Base-by-base conservation (phyloP, 1,140 invertebrate genomes). In the Drosophila bocqueti region DNA sequence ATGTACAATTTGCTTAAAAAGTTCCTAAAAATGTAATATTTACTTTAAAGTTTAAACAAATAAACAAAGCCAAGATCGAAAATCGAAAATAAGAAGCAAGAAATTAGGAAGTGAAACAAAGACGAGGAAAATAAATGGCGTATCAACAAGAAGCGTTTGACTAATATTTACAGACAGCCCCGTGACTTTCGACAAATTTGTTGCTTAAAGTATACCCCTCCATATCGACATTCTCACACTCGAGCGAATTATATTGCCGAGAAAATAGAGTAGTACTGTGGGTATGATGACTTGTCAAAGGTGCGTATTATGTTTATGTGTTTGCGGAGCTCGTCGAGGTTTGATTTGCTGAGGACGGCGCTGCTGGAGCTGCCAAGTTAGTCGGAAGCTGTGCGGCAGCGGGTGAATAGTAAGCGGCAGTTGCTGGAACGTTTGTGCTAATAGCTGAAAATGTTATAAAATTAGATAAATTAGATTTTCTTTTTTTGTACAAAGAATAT, bases 151-250 rank as follows among this genome's bases (percentile, higher is more conserved):
- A 84, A 90, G 77, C 79, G 85, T 85, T 83, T 89, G 85, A 89
- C 85, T 89, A 89, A 85, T 89, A 90, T 90, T 82, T 91, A 90
- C 85, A 90, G 86, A 85, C 86, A 85, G 79, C 78, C 67, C 81
- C 65, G 62, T 55, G 50, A 66, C 60, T 76, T 85, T 81, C 69
- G 81, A 86, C 76, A 82, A 90, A 71, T 76, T 85, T 79, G 24
- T 45, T 43, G 69, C 81, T 85, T 85, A 90, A 76, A 55, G 71
- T 67, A 79, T 90, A 89, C 77, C 71, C 77, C 71, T 65, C 54
- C 64, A 84, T 49, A 69, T 69, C 54, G 52, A 80, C 46, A 62
- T 78, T 68, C 59, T 71, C 46, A 43, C 58, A 52, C 76, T 83
- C 60, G 49, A 63, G 61, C 60, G 75, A 83, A 79, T 80, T 80